Percentiles rank a stretch among this genome's conserved stretches.
Evolutionary conservation across 2,113 vertebrate species (phyloP).

Genomic region (Patagioenas fasciata): DNA sequence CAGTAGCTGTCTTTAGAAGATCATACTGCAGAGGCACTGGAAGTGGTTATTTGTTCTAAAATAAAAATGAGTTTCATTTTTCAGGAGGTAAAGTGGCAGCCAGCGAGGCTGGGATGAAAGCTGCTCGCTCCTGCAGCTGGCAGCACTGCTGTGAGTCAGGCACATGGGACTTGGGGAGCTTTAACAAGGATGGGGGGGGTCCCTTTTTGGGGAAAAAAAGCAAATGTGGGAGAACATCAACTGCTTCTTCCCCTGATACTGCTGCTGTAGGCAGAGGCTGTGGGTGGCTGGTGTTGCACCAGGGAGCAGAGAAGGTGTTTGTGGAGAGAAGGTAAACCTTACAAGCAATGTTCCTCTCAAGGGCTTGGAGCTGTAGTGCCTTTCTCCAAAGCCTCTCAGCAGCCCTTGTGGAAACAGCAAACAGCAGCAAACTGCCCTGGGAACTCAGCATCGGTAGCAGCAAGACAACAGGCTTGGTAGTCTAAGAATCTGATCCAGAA

Average conservation of each 20-base stretch:
- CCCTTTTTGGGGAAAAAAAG: not conserved
- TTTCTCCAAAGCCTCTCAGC: not conserved
- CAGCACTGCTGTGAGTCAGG: not conserved
- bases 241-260: not conserved
- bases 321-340: not conserved
- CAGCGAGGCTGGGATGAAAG: not conserved
- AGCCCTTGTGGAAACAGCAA: not conserved
- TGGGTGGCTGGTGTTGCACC: not conserved
- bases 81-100: not conserved
- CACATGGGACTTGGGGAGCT: not conserved
- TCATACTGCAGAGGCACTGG: not conserved
- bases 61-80: not conserved
- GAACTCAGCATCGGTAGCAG: not conserved
- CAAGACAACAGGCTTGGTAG: fast-evolving
- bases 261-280: not conserved
- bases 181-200: not conserved
- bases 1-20: not conserved
- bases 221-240: not conserved
- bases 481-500: not conserved
- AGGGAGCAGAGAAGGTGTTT: not conserved
- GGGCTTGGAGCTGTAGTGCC: not conserved
- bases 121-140: not conserved
- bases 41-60: not conserved
- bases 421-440: not conserved
- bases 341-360: fast-evolving